Evolutionary conservation across 2,888 invertebrate species (phyloP), one percentile per base, ranked within the genome.

Genomic region (Cacoxenus indagator): DNA sequence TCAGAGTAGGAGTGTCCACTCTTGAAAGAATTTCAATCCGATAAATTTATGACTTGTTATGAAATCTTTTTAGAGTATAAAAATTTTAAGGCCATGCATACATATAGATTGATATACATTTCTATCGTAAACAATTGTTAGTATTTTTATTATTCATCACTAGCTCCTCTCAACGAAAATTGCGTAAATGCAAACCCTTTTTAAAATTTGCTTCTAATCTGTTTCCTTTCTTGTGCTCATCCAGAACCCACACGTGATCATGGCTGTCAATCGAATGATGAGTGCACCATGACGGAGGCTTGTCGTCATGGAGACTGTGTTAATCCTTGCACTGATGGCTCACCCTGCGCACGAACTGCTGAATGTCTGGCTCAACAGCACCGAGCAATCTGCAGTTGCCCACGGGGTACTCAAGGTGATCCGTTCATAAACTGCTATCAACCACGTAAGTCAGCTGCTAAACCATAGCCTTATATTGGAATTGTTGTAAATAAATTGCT

Each of bases 311-410:
- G 92, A 64, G 90, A 90, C 68, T 96, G 96, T 83, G 90, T 93
- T n/a, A 92, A 93, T 85, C 95, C 94, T 0, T 96, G 96, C 83
- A 88, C 89, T 1, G 85, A 86, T 69, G 70, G 76, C 9, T 92
- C 91, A 77, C 92, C 93, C 4, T 96, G 96, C 84, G 94, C 95
- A 4, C 88, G 90, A 3, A 93, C 93, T 26, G 96, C 96, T 0
- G 92, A 93, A 78, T 96, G 96, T 82, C 90, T 91, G 70, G 92
- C 94, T 0, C 89, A 90, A 69, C 91, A 92, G 70, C 96, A 96
- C 85, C 92, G 92, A 72, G 94, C 95, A 6, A 88, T 91, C 1
- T 96, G 96, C 85, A 90, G 90, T 65, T 96, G 96, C 84, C 92
- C 94, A 57, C 87, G 91, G 9, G 93, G 93, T 17, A 90, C 92